Evolutionary conservation across 2,113 vertebrate genomes (phyloP).

Genomic region (Paratilapia polleni): DNA sequence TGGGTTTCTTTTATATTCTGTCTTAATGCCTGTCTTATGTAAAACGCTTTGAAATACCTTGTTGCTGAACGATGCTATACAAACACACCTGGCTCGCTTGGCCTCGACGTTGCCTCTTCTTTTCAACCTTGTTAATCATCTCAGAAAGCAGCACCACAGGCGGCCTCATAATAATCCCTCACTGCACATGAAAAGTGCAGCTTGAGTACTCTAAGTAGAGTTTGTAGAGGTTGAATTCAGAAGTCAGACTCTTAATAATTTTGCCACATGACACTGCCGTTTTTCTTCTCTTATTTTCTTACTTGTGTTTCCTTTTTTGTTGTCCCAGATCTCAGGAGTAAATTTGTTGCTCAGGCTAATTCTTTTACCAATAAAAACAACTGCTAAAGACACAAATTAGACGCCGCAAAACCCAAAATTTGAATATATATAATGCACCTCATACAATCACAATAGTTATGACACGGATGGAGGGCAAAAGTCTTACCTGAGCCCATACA

Average conservation of each 20-base stretch:
- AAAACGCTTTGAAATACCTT: neutral
- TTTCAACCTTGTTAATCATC: slow-evolving; percentile 12
- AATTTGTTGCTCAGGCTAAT: neutral
- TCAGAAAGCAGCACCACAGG: neutral
- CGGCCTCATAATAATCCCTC: neutral
- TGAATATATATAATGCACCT: neutral
- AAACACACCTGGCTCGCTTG: neutral
- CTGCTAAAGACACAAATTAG: neutral
- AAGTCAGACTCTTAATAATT: neutral
- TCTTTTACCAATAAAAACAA: neutral
- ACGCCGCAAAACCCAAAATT: neutral
- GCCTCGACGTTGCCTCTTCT: neutral
- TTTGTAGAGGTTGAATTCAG: neutral
- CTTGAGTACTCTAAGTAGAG: neutral
- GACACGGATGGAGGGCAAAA: slow-evolving; percentile 1
- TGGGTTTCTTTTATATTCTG: neutral
- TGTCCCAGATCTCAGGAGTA: neutral
- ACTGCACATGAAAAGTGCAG: neutral
- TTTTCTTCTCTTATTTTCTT: neutral
- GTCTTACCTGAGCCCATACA: slow-evolving; percentile 96
- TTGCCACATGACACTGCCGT: neutral
- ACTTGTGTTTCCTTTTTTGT: neutral
- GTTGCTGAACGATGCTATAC: neutral
- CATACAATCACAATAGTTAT: neutral
- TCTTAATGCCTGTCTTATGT: neutral